Percentiles rank a stretch among this genome's conserved stretches.
phyloP scores from a whole-genome alignment of 1,140 invertebrate genomes.

The Agraylea sexmaculata region DNA sequence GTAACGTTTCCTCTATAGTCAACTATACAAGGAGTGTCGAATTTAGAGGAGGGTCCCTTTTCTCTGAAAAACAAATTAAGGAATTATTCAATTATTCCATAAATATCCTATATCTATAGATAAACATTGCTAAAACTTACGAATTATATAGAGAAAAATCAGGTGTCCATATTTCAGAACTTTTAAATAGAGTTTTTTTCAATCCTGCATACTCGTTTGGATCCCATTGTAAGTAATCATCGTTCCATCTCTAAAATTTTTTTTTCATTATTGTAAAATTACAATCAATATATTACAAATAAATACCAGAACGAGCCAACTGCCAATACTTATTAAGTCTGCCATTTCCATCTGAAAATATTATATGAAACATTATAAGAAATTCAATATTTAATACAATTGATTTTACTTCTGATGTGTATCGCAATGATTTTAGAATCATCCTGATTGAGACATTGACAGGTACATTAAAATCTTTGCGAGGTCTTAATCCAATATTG shows the following conservation, averaged over 20 bases:
- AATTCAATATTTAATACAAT: not conserved
- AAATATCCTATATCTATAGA: not conserved
- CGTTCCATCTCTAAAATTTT: constrained; percentile 15
- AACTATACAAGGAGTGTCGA: constrained; percentile 23
- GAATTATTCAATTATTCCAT: not conserved
- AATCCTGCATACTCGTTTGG: constrained; percentile 10
- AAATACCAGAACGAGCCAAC: constrained; percentile 15
- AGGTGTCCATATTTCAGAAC: constrained; percentile 17
- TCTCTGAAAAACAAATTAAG: not conserved
- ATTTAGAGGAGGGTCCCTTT: not conserved
- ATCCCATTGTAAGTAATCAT: constrained; percentile 18
- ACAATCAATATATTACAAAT: constrained; percentile 1
- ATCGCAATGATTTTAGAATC: constrained; percentile 10
- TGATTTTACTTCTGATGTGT: constrained; percentile 13
- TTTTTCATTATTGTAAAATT: constrained; percentile 2
- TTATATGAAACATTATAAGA: constrained; percentile 1
- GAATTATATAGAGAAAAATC: constrained; percentile 16
- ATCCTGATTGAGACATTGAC: constrained; percentile 15
- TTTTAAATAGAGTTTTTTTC: constrained; percentile 9
- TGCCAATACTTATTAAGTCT: constrained; percentile 8
- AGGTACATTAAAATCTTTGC: constrained; percentile 9
- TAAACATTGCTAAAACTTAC: constrained; percentile 9
- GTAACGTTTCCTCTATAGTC: constrained; percentile 22
- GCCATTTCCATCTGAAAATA: constrained; percentile 11
- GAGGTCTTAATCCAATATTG: constrained; percentile 12